These are phyloP conservation scores for Cephalopterus ornatus DNA, from an alignment of 2,113 vertebrate genomes.

Conservation along the genomic window DNA sequence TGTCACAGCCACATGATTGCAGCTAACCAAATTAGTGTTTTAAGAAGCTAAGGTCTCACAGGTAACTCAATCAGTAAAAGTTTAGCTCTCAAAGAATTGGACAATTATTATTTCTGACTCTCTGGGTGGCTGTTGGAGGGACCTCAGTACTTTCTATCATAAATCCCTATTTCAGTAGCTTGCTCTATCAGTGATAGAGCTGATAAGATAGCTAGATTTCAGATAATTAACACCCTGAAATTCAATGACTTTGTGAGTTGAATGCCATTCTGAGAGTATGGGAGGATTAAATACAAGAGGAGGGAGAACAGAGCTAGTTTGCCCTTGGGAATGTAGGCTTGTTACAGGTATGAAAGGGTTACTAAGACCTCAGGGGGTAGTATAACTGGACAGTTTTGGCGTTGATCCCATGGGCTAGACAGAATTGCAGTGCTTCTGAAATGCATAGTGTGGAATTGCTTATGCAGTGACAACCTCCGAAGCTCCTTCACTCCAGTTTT, in stretches of 20 bases:
- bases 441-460: neutral
- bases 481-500: conserved; percentile 30
- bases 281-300: neutral
- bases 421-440: neutral
- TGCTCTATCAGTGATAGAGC: neutral
- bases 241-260: neutral
- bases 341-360: neutral
- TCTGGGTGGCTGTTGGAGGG: neutral
- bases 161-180: neutral
- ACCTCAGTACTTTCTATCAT: neutral
- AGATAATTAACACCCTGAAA: neutral
- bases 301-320: neutral
- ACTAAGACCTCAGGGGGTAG: neutral
- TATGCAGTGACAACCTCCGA: neutral
- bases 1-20: neutral
- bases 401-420: neutral
- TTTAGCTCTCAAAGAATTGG: neutral
- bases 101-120: neutral
- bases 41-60: neutral
- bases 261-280: neutral
- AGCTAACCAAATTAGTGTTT: neutral
- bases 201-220: neutral
- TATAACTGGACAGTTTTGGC: neutral
- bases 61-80: neutral
- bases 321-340: neutral